These are phyloP conservation scores for Apostichopus parvimensis DNA, from an alignment of 35 echinoderm and acorn worm genomes.

Conservation along the genomic window DNA sequence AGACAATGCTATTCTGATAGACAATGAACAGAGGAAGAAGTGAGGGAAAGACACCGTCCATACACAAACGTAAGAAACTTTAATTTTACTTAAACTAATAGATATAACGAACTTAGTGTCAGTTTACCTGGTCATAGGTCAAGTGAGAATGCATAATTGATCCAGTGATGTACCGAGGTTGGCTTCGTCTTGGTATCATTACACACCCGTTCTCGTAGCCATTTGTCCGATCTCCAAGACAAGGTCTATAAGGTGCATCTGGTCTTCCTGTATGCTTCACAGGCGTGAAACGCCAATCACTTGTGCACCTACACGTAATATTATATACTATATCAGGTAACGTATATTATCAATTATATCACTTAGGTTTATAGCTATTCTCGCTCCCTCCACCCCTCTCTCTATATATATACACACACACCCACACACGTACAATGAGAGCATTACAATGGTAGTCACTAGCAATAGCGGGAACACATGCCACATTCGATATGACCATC, in stretches of 20 bases:
- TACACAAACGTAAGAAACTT: not conserved
- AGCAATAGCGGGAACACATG: no score
- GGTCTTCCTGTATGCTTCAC: not conserved
- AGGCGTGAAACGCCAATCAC: not conserved
- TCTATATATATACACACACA: no score
- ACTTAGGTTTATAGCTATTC: no score
- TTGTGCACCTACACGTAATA: not conserved
- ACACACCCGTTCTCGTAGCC: slow-evolving; percentile 61
- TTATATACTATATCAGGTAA: not conserved
- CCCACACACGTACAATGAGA: no score
- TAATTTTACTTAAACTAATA: no score
- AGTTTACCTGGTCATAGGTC: not conserved
- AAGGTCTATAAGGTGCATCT: slow-evolving; percentile 8
- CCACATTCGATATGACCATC: no score
- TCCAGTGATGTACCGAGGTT: not conserved
- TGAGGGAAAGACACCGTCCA: not conserved
- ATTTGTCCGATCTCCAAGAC: slow-evolving; percentile 32
- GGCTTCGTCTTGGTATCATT: not conserved
- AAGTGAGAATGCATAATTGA: slow-evolving; percentile 21
- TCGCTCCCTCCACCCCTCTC: no score
- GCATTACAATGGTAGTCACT: no score
- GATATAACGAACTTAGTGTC: no score
- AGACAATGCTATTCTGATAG: not conserved
- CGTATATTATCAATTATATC: no score
- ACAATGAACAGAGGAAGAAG: no score